Evolutionary conservation across 2,888 invertebrate species (phyloP).

Genomic region (Mimumesa dahlbomi): DNA sequence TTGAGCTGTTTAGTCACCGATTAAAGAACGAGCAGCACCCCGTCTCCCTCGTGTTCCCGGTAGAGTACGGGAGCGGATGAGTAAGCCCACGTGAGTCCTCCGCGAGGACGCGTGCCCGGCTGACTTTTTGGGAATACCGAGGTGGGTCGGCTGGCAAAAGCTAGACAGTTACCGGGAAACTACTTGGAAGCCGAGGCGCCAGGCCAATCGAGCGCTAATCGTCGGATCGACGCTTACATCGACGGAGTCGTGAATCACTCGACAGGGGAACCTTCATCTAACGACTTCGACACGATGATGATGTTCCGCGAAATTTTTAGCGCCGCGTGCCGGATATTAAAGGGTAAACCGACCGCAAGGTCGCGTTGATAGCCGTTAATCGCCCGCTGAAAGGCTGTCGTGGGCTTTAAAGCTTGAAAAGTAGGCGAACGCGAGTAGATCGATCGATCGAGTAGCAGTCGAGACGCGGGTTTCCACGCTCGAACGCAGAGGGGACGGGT

Average conservation of each 20-base stretch:
- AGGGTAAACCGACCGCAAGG: conserved; percentile 27
- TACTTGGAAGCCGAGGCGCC: conserved; percentile 56
- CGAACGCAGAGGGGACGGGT: too few relatives aligned
- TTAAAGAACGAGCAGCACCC: conserved; percentile 46
- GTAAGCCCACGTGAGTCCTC: conserved; percentile 34
- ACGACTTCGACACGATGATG: conserved; percentile 11
- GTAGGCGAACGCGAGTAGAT: too few relatives aligned
- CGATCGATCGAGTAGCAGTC: too few relatives aligned
- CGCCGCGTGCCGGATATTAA: conserved; percentile 6
- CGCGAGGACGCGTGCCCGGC: conserved; percentile 35
- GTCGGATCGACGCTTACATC: conserved; percentile 53
- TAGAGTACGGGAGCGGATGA: conserved; percentile 48
- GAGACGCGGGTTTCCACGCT: too few relatives aligned
- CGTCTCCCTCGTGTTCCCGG: conserved; percentile 56
- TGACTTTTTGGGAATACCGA: conserved; percentile 62
- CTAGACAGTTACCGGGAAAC: conserved; percentile 49
- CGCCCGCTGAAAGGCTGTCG: background rate
- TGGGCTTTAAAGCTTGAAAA: too few relatives aligned
- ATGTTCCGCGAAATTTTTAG: conserved; percentile 36
- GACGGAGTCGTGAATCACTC: conserved; percentile 54
- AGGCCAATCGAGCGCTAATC: conserved; percentile 51
- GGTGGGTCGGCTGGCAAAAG: conserved; percentile 26
- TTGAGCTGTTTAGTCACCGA: conserved; percentile 58
- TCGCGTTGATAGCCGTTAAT: background rate
- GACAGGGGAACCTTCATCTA: conserved; percentile 3